phyloP scores from a whole-genome alignment of 1,140 invertebrate species.

The Armadillidium nasatum region DNA sequence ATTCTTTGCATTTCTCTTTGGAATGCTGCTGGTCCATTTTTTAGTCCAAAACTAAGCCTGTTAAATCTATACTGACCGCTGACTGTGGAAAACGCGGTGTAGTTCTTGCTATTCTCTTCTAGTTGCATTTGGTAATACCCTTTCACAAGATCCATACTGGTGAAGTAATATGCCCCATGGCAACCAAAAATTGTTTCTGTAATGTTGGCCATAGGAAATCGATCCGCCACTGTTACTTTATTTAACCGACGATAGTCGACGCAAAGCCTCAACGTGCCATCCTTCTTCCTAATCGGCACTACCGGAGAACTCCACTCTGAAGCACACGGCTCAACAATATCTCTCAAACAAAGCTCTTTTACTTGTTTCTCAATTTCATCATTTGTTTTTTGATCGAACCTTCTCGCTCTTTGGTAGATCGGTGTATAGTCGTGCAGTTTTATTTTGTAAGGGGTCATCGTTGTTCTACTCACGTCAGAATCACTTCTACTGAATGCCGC shows the following conservation, averaged over 20 bases:
- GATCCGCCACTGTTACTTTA: constrained; percentile 10
- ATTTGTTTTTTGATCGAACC: not conserved
- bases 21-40: constrained; percentile 19
- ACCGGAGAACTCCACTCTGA: constrained; percentile 13
- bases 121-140: too few species aligned
- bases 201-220: constrained; percentile 3
- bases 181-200: not conserved
- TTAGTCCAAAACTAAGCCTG: not conserved
- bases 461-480: not conserved
- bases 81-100: not conserved
- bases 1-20: constrained; percentile 23
- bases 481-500: not conserved
- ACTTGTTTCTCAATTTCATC: too few species aligned
- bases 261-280: constrained; percentile 12
- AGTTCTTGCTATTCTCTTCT: too few species aligned
- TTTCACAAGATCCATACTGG: constrained; percentile 3
- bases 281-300: constrained; percentile 10
- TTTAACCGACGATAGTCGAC: constrained; percentile 4
- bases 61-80: constrained; percentile 17
- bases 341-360: not conserved
- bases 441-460: not conserved
- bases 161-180: not conserved
- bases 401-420: not conserved
- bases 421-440: not conserved
- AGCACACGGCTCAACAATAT: not conserved